Evolutionary conservation across 1,140 invertebrate species (phyloP), one percentile per base, ranked within the genome.

Genomic region (Oryctes rhinoceros): DNA sequence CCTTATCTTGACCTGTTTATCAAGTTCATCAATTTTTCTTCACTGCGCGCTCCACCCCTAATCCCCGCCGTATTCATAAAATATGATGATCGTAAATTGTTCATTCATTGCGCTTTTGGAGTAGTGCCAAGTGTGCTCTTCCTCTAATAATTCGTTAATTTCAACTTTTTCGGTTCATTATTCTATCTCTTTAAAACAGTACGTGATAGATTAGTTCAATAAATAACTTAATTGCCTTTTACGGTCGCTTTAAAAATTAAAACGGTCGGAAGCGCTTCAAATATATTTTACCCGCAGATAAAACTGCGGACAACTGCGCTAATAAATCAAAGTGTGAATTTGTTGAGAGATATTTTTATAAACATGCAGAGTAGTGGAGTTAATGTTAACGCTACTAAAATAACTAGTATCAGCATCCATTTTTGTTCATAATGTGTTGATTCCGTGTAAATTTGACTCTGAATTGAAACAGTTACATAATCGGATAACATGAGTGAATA

Each of bases 1-100:
- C 0, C 20, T 35, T 71, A 71, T 71, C 24, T 24, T 71, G 65
- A 24, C 65, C 20, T 71, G 65, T 71, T 71, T 71, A 24, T 71
- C 20, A 71, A 71, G 18, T 71, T 71, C 65, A 24, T 71, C 65
- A 71, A 71, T 71, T 71, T 71, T 71, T 30, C 20, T 37, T 24
- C 65, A 13, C 20, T 71, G 35, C 20, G 11, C 24, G 5, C 20
- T 15, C 20, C 35, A 30, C 20, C 65, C 24, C 4, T 30, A 71
- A 37, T 71, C 18, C 35, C 65, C 24, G 35, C 65, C 4, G 65
- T 71, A 71, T 71, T 71, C 65, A 35, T 71, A 71, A 71, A 71
- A 71, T 71, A 71, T 71, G 65, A 71, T 35, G 65, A 71, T 71
- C 65, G 65, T 71, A 71, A 71, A 71, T 71, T 71, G 65, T 71